A percentile compares a stretch with the other conserved stretches of the same genome.
phyloP scores from a whole-genome alignment of 1,140 invertebrate species.

The Drosophila insularis region DNA sequence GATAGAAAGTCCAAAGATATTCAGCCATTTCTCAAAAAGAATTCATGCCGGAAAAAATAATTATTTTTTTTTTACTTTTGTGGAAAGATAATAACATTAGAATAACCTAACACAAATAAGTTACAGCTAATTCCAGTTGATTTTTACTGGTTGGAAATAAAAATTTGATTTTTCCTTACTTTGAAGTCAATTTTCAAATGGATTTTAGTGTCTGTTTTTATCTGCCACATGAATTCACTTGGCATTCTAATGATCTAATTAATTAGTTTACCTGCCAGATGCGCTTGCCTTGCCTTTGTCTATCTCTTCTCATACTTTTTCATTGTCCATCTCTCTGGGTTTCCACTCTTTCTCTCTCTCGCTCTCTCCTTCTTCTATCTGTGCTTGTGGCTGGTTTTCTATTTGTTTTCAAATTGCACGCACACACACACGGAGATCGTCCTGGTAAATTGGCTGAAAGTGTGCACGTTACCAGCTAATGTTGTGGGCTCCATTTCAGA shows the following conservation, averaged over 20 bases:
- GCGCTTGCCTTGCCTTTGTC: background rate
- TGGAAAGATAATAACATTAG: too few species aligned
- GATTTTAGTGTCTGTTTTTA: background rate
- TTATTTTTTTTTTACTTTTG: too few species aligned
- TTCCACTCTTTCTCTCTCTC: background rate
- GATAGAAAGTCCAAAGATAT: too few species aligned
- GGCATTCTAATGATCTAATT: constrained; percentile 51
- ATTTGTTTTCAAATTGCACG: constrained; percentile 51
- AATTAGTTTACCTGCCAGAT: constrained; percentile 35
- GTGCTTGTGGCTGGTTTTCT: constrained; percentile 10
- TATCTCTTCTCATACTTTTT: background rate
- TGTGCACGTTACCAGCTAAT: constrained; percentile 23
- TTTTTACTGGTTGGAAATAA: background rate
- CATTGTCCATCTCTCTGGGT: background rate
- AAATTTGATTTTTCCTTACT: background rate
- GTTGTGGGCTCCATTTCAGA: constrained; percentile 18
- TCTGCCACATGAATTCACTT: background rate
- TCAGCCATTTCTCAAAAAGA: too few species aligned
- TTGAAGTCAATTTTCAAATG: constrained; percentile 29
- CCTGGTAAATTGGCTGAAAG: constrained; percentile 16
- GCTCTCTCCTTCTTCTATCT: too few species aligned
- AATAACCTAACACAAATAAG: too few species aligned
- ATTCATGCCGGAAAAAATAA: too few species aligned
- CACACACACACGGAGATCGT: constrained; percentile 12
- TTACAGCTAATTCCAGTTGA: background rate